Evolutionary conservation across 2,797 vertebrate species (phyloP), one percentile per base, ranked within the genome.

Genomic region (Acanthurus lineatus): DNA sequence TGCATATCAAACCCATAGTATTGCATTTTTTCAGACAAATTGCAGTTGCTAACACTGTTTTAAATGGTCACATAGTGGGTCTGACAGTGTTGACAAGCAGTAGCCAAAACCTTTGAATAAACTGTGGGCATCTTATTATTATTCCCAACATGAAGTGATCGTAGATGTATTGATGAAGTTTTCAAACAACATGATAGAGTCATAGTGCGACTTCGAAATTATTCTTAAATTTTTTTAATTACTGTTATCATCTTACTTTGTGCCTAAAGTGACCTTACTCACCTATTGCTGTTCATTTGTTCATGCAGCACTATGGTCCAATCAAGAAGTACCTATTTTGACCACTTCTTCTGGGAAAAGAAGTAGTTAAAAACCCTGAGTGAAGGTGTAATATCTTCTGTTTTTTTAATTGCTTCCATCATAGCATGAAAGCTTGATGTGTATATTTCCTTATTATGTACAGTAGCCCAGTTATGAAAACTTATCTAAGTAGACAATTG

Each of bases 211-310:
- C 19, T 22, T 2, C 22, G 17, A 69, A 66, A 32, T 56, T 15
- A 12, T 51, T 16, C 38, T 63, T 58, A 4, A 52, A 4, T 35
- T 40, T 40, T 40, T 40, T 3, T 6, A 40, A 6, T 40, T 3
- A 9, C 9, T 40, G 38, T 40, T 28, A 28, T 28, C 28, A 28
- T 2, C 28, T 28, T 28, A 28, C 28, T 49, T 28, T 25, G 32
- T 6, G 54, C 10, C 14, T 4, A 1, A 57, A 15, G 14, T 52
- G n/a, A 28, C 6, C 12, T 3, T n/a, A 9, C n/a, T 58, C 11
- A 16, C 6, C 32, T 44, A 35, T 59, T 45, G 11, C 28, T 67
- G 35, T 45, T 49, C 60, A 47, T 72, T 66, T 65, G 19, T 35
- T 57, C 3, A 25, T 67, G 32, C 5, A 1, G 1, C 22, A 32